Percentiles rank a stretch among this genome's conserved stretches.
Conservation (phyloP, 2,113 vertebrate species). For the Coregonus clupeaformis region DNA sequence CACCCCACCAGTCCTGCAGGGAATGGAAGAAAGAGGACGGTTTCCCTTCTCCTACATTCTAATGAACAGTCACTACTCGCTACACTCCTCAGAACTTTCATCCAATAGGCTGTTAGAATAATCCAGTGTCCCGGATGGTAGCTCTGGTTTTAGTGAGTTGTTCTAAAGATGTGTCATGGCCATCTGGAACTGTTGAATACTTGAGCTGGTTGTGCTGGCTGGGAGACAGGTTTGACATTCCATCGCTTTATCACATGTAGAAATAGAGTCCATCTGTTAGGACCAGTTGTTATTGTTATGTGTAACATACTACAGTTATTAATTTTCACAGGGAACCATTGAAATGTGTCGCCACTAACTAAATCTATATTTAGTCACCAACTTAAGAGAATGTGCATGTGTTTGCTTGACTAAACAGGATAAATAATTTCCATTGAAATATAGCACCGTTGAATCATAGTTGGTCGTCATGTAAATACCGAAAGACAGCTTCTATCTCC, state of each 20-base stretch:
- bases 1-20: no score
- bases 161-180: neutral
- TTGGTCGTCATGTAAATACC: neutral
- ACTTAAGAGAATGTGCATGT: neutral
- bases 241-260: slow-evolving; percentile 31
- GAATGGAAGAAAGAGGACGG: neutral
- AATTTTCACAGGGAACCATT: neutral
- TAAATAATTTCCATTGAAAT: neutral
- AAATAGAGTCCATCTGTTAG: slow-evolving; percentile 49
- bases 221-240: slow-evolving; percentile 31
- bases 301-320: neutral
- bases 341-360: neutral
- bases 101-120: no score
- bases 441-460: neutral
- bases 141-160: neutral
- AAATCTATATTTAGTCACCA: neutral
- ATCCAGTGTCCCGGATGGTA: neutral
- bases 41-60: no score
- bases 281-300: neutral
- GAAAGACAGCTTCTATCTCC: no score
- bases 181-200: slow-evolving; percentile 16
- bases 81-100: no score
- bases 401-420: neutral
- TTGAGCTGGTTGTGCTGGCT: neutral
- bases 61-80: neutral